Evolutionary conservation across 1,140 invertebrate genomes (phyloP).

Genomic region (Pectinophora gossypiella): DNA sequence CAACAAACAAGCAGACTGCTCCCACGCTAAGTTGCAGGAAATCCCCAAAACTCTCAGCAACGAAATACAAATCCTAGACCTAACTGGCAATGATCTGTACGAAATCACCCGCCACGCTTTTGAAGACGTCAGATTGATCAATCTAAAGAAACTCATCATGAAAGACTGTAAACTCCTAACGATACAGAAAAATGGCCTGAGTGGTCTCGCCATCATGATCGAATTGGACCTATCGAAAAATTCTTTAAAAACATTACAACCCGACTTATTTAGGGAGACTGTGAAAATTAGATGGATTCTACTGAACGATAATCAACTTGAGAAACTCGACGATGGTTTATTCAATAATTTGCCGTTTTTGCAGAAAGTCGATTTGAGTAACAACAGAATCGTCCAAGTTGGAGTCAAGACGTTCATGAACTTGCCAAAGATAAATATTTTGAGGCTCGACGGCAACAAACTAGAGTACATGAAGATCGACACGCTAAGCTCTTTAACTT

Average conservation of each 20-base stretch:
- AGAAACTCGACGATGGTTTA: slow-evolving; percentile 81
- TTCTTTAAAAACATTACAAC: slow-evolving; percentile 80
- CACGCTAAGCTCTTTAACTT: slow-evolving; percentile 77
- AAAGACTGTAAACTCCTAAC: slow-evolving; percentile 82
- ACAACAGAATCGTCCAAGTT: slow-evolving; percentile 83
- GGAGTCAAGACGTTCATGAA: slow-evolving; percentile 83
- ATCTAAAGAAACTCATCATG: slow-evolving; percentile 88
- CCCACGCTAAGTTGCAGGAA: slow-evolving; percentile 76
- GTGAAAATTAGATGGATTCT: slow-evolving; percentile 81
- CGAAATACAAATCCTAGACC: slow-evolving; percentile 86
- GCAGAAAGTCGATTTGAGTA: slow-evolving; percentile 84
- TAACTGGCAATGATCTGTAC: slow-evolving; percentile 83
- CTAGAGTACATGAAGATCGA: slow-evolving; percentile 79
- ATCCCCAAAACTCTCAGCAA: slow-evolving; percentile 83
- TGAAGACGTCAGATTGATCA: slow-evolving; percentile 80
- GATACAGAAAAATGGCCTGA: slow-evolving; percentile 84
- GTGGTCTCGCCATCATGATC: slow-evolving; percentile 85
- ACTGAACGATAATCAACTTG: slow-evolving; percentile 84
- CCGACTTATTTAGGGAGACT: slow-evolving; percentile 83
- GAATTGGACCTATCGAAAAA: slow-evolving; percentile 91
- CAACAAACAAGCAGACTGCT: slow-evolving; percentile 89
- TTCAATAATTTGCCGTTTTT: slow-evolving; percentile 85
- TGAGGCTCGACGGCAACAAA: slow-evolving; percentile 84
- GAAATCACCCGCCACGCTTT: slow-evolving; percentile 82
- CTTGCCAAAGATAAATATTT: slow-evolving; percentile 78